A percentile compares a stretch with the other conserved stretches of the same genome.
phyloP scores from a whole-genome alignment of 2,113 vertebrate genomes.

The Daboia siamensis region DNA sequence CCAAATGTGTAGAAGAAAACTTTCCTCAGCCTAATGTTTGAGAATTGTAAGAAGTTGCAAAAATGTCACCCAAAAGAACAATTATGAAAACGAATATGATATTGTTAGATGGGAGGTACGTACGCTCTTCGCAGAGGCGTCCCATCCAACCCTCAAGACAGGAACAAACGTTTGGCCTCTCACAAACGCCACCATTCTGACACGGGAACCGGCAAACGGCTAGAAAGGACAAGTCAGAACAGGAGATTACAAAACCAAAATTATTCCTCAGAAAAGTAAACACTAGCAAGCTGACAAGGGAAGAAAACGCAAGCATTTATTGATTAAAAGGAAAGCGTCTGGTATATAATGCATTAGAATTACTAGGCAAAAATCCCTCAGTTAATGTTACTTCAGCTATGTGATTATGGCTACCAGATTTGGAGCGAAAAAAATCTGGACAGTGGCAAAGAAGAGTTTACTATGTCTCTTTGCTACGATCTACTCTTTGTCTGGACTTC shows the following conservation, averaged over 20 bases:
- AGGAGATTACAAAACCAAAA: not conserved
- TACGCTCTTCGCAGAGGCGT: slow-evolving; percentile 93
- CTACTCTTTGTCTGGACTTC: no score
- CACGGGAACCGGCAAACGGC: slow-evolving; percentile 92
- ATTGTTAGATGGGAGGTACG: slow-evolving; percentile 56
- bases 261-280: not conserved
- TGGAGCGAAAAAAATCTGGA: no score
- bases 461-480: no score
- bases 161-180: slow-evolving; percentile 88
- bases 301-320: slow-evolving; percentile 13
- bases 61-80: not conserved
- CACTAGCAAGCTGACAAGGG: not conserved
- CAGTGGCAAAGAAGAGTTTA: no score
- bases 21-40: not conserved
- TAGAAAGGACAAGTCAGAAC: slow-evolving; percentile 57
- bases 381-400: not conserved
- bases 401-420: not conserved
- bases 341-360: not conserved
- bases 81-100: not conserved
- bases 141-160: slow-evolving; percentile 97
- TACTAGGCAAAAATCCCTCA: not conserved
- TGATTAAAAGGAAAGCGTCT: not conserved
- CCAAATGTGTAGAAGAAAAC: not conserved
- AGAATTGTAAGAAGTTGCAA: not conserved
- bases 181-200: slow-evolving; percentile 92